These are phyloP conservation scores for Drosophila algonquin DNA, from an alignment of 2,888 invertebrate species.

Conservation along the genomic window DNA sequence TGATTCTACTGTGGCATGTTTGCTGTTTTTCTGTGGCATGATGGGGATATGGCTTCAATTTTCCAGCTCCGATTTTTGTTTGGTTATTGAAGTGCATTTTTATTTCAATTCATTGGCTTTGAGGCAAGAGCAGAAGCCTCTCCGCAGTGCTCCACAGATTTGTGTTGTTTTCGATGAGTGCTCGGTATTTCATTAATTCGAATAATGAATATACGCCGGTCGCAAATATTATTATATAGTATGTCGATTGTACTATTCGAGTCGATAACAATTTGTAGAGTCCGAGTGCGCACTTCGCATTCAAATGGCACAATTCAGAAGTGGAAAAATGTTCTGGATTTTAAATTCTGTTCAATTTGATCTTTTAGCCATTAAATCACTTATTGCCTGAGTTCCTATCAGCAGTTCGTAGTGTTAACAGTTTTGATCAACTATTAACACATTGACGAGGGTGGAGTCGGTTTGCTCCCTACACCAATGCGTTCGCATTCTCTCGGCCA, in stretches of 20 bases:
- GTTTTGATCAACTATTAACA: background rate
- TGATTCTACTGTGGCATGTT: slow-evolving; percentile 41
- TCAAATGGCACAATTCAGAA: slow-evolving; percentile 2
- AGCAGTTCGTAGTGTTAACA: background rate
- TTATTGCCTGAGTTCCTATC: slow-evolving; percentile 1
- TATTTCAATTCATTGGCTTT: slow-evolving; percentile 53
- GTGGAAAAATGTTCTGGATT: slow-evolving; percentile 24
- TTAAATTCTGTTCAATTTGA: slow-evolving; percentile 25
- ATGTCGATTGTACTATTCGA: slow-evolving; percentile 5
- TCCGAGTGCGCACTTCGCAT: background rate
- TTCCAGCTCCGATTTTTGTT: slow-evolving; percentile 28
- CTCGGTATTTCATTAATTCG: slow-evolving; percentile 46
- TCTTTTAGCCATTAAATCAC: slow-evolving; percentile 21
- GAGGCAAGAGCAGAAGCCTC: slow-evolving; percentile 30
- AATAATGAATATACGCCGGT: slow-evolving; percentile 26
- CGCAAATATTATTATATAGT: slow-evolving; percentile 8
- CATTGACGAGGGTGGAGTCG: background rate
- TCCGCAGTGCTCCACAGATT: slow-evolving; percentile 44
- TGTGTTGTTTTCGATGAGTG: slow-evolving; percentile 28
- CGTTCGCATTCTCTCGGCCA: background rate
- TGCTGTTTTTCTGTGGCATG: slow-evolving; percentile 17
- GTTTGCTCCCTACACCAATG: background rate
- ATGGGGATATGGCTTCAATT: slow-evolving; percentile 26
- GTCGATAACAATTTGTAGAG: slow-evolving; percentile 1
- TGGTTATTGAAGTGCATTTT: slow-evolving; percentile 40